Percentiles rank a stretch among this genome's conserved stretches.
These are phyloP conservation scores for Mobula birostris DNA, from an alignment of 2,113 vertebrate species.

Conservation along the genomic window DNA sequence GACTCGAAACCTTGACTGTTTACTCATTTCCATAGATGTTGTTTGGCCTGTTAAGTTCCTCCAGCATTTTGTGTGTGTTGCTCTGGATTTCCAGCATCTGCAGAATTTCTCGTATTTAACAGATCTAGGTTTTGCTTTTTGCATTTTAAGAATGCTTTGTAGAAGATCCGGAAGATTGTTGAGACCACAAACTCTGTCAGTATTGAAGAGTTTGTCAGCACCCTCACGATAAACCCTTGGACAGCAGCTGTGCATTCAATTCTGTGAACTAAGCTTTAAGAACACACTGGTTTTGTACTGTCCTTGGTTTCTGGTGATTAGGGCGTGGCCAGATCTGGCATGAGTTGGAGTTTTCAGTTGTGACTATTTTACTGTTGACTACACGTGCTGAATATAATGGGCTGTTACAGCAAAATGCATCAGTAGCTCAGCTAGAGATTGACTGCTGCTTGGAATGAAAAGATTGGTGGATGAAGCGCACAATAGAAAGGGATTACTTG, in stretches of 20 bases:
- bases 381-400: neutral
- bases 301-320: constrained; percentile 32
- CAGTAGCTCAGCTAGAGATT: neutral
- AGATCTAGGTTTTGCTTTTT: neutral
- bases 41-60: no score
- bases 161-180: neutral
- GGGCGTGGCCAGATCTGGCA: constrained; percentile 45
- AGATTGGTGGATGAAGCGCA: neutral
- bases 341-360: constrained; percentile 46
- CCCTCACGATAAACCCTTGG: no score
- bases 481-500: neutral
- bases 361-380: constrained; percentile 44
- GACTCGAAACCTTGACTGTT: no score
- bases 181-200: neutral
- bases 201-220: no score
- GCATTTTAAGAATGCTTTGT: neutral
- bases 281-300: neutral
- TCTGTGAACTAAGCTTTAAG: neutral
- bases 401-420: neutral
- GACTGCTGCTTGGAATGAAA: neutral
- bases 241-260: neutral
- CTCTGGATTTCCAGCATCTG: no score
- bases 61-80: no score
- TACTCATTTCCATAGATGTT: no score
- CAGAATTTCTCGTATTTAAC: no score